Evolutionary conservation across 2,888 invertebrate species (phyloP).

Genomic region (Ornithoptera alexandrae): DNA sequence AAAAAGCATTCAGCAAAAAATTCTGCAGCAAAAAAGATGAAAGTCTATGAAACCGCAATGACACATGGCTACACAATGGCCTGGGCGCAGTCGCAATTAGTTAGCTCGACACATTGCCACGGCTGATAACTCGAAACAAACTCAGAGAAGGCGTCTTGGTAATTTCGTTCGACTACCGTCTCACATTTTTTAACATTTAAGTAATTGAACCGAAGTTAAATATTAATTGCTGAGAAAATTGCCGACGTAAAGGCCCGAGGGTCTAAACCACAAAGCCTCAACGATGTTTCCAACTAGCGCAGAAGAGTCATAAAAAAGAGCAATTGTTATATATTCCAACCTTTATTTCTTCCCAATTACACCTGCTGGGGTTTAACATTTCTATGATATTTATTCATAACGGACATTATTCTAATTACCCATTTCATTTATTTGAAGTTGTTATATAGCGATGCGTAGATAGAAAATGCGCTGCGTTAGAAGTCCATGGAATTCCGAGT

Average conservation of each 20-base stretch:
- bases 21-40: too few relatives aligned
- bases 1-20: too few relatives aligned
- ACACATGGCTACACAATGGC: conserved; percentile 58
- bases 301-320: conserved; percentile 62
- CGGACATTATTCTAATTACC: conserved; percentile 44
- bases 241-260: conserved; percentile 55
- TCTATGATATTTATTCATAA: conserved; percentile 52
- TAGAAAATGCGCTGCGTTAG: conserved; percentile 26
- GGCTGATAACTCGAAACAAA: conserved; percentile 51
- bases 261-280: conserved; percentile 66
- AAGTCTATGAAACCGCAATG: conserved; percentile 38
- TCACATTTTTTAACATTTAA: conserved; percentile 64
- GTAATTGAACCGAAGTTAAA: conserved; percentile 65
- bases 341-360: conserved; percentile 61
- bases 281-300: conserved; percentile 48
- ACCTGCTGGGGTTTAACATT: conserved; percentile 45
- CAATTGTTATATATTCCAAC: conserved; percentile 61
- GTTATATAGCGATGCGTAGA: conserved; percentile 30
- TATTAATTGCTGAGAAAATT: conserved; percentile 77
- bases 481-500: conserved; percentile 41
- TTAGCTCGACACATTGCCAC: conserved; percentile 49
- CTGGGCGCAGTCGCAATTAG: conserved; percentile 49
- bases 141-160: conserved; percentile 54
- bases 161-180: conserved; percentile 63
- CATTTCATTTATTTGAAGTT: conserved; percentile 33